Conservation (phyloP, 2,888 invertebrate genomes). For the Chelonus formosanus region DNA sequence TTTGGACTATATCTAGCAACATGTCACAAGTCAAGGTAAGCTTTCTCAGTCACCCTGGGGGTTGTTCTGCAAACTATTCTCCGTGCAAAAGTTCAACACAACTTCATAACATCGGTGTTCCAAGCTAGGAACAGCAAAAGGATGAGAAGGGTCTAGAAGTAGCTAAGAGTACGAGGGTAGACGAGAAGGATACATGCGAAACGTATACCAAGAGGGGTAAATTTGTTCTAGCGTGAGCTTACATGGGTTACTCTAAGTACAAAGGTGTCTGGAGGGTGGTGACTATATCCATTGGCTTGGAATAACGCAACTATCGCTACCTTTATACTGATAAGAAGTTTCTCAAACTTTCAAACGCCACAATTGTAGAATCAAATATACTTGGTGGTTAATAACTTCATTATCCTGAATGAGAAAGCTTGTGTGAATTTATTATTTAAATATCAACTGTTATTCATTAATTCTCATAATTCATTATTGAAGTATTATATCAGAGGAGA, state of each 20-base stretch:
- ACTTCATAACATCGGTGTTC: constrained; percentile 62
- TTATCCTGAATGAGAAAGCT: too few relatives aligned
- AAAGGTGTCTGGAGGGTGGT: constrained; percentile 57
- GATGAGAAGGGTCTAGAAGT: constrained; percentile 52
- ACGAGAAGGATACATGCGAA: constrained; percentile 27
- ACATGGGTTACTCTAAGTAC: constrained; percentile 65
- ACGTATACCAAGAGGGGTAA: constrained; percentile 47
- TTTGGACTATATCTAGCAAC: constrained; percentile 5
- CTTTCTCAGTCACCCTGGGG: constrained; percentile 52
- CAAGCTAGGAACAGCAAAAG: constrained; percentile 41
- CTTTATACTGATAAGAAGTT: constrained; percentile 30
- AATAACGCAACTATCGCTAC: constrained; percentile 41
- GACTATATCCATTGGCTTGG: constrained; percentile 51
- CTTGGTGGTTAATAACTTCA: neutral
- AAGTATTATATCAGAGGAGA: too few relatives aligned
- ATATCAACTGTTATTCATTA: too few relatives aligned
- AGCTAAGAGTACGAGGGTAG: constrained; percentile 30
- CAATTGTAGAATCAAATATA: constrained; percentile 26
- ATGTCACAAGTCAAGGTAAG: constrained; percentile 55
- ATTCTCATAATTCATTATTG: too few relatives aligned
- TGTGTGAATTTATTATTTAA: too few relatives aligned
- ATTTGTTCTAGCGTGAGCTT: constrained; percentile 66
- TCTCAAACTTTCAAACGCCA: constrained; percentile 33
- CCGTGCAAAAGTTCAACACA: constrained; percentile 63
- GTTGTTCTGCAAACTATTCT: constrained; percentile 61